A percentile compares a stretch with the other conserved stretches of the same genome.
phyloP scores from a whole-genome alignment of 2,888 invertebrate species.

The Nematopogon swammerdamellus region DNA sequence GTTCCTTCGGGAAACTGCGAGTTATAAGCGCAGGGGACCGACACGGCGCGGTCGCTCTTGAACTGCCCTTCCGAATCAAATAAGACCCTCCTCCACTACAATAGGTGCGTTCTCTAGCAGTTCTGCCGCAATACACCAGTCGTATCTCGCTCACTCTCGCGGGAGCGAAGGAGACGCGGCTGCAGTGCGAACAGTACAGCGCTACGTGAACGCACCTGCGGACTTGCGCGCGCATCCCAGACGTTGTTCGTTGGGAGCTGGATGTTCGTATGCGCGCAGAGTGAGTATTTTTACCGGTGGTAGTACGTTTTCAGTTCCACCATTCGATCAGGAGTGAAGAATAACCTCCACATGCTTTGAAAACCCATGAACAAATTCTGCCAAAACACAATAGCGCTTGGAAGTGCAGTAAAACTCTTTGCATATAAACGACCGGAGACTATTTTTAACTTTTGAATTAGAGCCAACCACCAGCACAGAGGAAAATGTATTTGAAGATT shows the following conservation, averaged over 20 bases:
- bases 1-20: constrained; percentile 26
- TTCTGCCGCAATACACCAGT: background rate
- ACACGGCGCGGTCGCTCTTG: constrained; percentile 48
- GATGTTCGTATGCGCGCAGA: background rate
- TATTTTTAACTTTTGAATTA: background rate
- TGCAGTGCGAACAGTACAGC: background rate
- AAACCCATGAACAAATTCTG: background rate
- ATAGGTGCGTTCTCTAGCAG: constrained; percentile 9
- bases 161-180: background rate
- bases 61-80: constrained; percentile 52
- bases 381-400: background rate
- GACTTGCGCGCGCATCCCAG: background rate
- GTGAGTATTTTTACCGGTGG: background rate
- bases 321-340: background rate
- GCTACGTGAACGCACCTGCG: background rate
- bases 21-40: constrained; percentile 21
- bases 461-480: no score
- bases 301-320: background rate
- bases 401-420: background rate
- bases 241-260: background rate
- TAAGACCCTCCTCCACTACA: constrained; percentile 32
- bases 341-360: background rate
- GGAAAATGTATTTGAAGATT: no score
- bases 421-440: background rate
- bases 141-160: background rate